Percentiles rank a stretch among this genome's conserved stretches.
Evolutionary conservation across 2,888 invertebrate species (phyloP).

Genomic region (Heteromyza rotundicornis): DNA sequence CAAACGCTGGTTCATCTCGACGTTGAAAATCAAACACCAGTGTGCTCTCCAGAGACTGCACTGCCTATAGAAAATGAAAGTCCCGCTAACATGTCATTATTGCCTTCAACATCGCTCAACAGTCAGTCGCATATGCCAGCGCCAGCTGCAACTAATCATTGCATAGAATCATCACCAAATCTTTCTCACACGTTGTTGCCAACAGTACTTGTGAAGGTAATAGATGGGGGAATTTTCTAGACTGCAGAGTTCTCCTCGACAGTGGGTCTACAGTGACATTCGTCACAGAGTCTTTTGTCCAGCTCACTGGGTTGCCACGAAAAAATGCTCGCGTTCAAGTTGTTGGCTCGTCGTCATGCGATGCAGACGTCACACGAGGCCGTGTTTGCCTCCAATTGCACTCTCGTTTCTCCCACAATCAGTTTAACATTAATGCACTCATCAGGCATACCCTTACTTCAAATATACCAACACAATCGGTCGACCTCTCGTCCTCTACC

Average conservation of each 20-base stretch:
- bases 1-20: no score
- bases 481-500: no score
- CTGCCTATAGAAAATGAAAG: no score
- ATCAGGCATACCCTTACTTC: constrained; percentile 17
- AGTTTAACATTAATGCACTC: constrained; percentile 9
- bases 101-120: no score
- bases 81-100: no score
- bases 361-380: constrained; percentile 17
- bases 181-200: background rate
- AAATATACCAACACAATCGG: constrained; percentile 9
- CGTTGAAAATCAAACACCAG: no score
- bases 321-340: constrained; percentile 12
- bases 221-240: no score
- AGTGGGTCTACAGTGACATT: constrained; percentile 20
- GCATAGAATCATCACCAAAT: no score
- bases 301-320: constrained; percentile 6
- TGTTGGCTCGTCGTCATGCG: constrained; percentile 14
- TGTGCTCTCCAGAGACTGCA: no score
- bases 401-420: background rate
- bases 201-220: no score
- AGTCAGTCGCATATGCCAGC: background rate
- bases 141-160: background rate
- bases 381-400: constrained; percentile 12
- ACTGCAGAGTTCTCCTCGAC: constrained; percentile 14
- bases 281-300: constrained; percentile 20